These are phyloP conservation scores for Tonatia bakeri DNA, from an alignment of 2,113 vertebrate genomes.

Conservation along the genomic window DNA sequence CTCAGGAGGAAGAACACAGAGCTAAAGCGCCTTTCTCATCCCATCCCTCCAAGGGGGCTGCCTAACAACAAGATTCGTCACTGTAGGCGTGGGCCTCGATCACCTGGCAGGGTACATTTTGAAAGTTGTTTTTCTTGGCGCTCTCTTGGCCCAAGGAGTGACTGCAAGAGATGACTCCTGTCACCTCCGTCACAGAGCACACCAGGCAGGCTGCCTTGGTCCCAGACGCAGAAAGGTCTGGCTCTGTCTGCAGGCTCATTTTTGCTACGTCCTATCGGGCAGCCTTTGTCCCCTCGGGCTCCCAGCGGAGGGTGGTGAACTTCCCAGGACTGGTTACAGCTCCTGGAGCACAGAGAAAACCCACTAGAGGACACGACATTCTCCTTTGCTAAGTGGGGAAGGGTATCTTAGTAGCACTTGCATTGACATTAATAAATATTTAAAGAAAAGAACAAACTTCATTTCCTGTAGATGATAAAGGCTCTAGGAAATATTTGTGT, in stretches of 20 bases:
- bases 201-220: background rate
- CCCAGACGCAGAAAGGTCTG: background rate
- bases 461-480: background rate
- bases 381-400: background rate
- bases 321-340: background rate
- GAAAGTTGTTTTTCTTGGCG: background rate
- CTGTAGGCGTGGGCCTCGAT: background rate
- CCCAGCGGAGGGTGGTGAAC: background rate
- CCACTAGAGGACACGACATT: background rate
- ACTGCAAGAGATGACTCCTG: background rate
- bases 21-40: background rate
- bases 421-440: background rate
- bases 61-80: too few species aligned
- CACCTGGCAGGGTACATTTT: background rate
- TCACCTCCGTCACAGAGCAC: background rate
- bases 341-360: background rate
- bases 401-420: background rate
- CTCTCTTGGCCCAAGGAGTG: background rate
- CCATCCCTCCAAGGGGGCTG: fast-evolving
- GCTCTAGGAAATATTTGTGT: background rate
- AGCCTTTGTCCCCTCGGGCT: background rate
- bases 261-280: background rate
- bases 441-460: background rate
- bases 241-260: background rate
- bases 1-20: background rate